Base-by-base conservation (phyloP, 2,888 invertebrate species). In the Teleogryllus oceanicus region DNA sequence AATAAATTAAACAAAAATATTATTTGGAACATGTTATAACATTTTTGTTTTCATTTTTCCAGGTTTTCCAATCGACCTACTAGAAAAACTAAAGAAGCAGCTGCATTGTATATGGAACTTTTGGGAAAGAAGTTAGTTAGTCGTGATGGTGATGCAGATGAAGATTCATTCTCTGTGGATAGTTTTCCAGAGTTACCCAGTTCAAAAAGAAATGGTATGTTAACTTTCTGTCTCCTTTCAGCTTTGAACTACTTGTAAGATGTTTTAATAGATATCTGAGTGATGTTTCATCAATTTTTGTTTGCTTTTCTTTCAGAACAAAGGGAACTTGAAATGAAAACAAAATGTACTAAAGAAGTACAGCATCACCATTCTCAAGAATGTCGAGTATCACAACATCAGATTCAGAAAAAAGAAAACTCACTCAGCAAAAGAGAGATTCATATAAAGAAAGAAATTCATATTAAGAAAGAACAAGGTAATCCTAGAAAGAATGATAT, bases 21-120 rank as follows among this genome's bases (percentile, higher is more conserved):
- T 37, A 37, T 37, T 37, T 37, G 37, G 37, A 37, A 8, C 37
- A 37, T 8, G 8, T 37, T 8, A 5, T 37, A 37, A 37, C 10
- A 62, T 62, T 62, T 62, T n/a, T 37, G 62, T 77, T n/a, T 80
- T 20, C 78, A 1, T 78, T 81, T 81, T 81, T 80, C 37, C 80
- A 82, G 81, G 80, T 78, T 85, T n/a, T 83, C 85, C 10, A 85
- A 85, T 81, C 85, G 93, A 75, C 92, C 92, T 0, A 89, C 91
- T 13, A 88, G 94, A 62, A 93, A 93, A 86, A 93, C 93, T 0
- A 94, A 94, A 86, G 93, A 93, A 86, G 93, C 93, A 49, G 93
- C 93, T 2, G 90, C 93, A 11, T 90, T 93, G 80, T 93, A 92
- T 83, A 92, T 94, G 92, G 93, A 93, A 84, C 90, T 93, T 82